Evolutionary conservation across 1,140 invertebrate species (phyloP).

Genomic region (Chionoecetes opilio): DNA sequence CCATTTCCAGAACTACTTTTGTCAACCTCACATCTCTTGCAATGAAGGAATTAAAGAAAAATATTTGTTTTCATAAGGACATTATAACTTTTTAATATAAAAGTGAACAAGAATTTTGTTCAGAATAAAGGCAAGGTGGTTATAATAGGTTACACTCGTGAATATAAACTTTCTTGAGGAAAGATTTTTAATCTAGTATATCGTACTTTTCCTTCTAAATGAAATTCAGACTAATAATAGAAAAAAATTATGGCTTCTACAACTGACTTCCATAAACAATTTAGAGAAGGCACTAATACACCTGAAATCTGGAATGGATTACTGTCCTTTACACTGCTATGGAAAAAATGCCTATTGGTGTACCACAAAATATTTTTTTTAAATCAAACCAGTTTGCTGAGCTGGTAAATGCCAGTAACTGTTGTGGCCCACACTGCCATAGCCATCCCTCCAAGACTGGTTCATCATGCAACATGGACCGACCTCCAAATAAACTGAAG

Average conservation of each 20-base stretch:
- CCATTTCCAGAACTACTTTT: neutral
- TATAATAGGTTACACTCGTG: slow-evolving; percentile 1
- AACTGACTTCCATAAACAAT: slow-evolving; percentile 61
- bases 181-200: neutral
- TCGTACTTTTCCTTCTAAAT: neutral
- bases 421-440: neutral
- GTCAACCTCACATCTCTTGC: neutral
- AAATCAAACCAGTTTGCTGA: neutral
- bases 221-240: slow-evolving; percentile 36
- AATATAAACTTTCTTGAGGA: neutral
- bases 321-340: slow-evolving; percentile 12
- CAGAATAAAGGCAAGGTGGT: neutral
- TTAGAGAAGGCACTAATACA: slow-evolving; percentile 74
- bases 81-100: slow-evolving; percentile 8
- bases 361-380: neutral
- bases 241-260: slow-evolving; percentile 37
- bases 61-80: neutral
- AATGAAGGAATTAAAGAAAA: neutral
- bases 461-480: neutral
- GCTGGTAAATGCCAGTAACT: neutral
- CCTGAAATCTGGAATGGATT: slow-evolving; percentile 64
- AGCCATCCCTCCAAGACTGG: neutral
- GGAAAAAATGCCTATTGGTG: neutral
- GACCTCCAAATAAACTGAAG: slow-evolving; percentile 68
- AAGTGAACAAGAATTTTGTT: neutral